Base-by-base conservation (phyloP, 1,140 invertebrate species). In the Arion vulgaris region DNA sequence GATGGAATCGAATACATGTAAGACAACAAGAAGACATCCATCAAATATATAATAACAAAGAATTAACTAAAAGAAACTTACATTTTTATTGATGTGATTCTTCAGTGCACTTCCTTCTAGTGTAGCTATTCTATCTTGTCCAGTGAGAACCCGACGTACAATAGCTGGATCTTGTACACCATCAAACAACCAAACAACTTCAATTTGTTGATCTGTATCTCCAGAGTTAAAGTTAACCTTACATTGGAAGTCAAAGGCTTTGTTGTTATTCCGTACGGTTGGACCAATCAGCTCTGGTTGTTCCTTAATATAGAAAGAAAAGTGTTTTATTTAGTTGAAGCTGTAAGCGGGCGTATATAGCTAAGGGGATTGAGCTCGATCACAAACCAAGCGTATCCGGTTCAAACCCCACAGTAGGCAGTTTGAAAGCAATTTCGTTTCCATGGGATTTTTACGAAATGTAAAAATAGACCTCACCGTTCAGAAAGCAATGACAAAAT, bases 181-280 rank as follows among this genome's bases (percentile, higher is more conserved):
- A 11, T 75, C 76, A 45, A 83, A 66, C n/a, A 71, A 80, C 76
- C 76, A 83, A 4, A 75, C 51, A 15, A 57, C 53, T 73, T 80
- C 76, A 15, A 79, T 39, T 41, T 26, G 41, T 34, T 83, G 32
- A 53, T 82, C 66, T 7, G 66, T 69, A 32, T 81, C 71, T 32
- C n/a, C 7, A 32, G 19, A 4, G 28, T 7, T 36, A 23, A 36
- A n/a, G 34, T 19, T 71, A 9, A 81, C 41, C 1, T 81, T 32
- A 57, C 80, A 81, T 28, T 39, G n/a, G 49, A 81, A 81, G 32
- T 53, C 13, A 41, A 81, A 81, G 9, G 71, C 34, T 19, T 76
- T 41, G n/a, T 1, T 53, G 45, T 32, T 32, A 0, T 51, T 5
- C 49, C n/a, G n/a, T n/a, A 76, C 1, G 74, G n/a, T 34, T 26